These are phyloP conservation scores for Argyresthia goedartella DNA, from an alignment of 2,888 invertebrate genomes.

Conservation along the genomic window DNA sequence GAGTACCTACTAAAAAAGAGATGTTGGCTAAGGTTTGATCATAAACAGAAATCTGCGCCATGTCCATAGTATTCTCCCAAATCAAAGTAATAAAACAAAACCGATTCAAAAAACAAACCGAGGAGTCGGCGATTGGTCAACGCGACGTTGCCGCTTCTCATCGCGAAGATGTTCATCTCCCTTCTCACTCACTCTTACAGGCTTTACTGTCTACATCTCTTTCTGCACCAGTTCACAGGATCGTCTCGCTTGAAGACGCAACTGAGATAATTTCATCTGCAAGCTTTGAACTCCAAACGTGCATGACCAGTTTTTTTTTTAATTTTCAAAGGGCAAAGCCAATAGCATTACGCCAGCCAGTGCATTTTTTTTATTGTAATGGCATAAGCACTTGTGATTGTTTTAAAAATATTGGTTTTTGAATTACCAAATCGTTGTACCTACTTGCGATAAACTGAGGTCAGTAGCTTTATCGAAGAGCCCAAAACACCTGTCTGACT, in stretches of 20 bases:
- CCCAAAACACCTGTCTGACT: too few species aligned
- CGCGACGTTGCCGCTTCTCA: conserved; percentile 57
- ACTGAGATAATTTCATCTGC: conserved; percentile 62
- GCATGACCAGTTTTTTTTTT: conserved; percentile 39
- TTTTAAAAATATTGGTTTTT: too few species aligned
- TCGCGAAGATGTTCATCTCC: conserved; percentile 40
- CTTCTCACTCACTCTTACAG: conserved; percentile 24
- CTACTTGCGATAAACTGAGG: too few species aligned
- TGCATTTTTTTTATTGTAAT: too few species aligned
- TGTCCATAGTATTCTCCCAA: too few species aligned
- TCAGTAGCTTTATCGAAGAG: too few species aligned
- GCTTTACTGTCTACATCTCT: conserved; percentile 23
- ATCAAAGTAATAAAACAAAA: neutral
- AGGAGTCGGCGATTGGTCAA: conserved; percentile 55
- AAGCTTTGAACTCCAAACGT: conserved; percentile 52
- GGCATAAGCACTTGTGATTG: too few species aligned
- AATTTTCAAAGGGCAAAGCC: conserved; percentile 26
- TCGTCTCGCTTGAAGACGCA: conserved; percentile 66
- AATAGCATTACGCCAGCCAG: conserved; percentile 20
- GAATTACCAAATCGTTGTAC: too few species aligned
- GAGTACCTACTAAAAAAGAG: too few species aligned
- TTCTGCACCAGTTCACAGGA: conserved; percentile 52
- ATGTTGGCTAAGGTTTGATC: too few species aligned
- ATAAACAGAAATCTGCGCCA: too few species aligned
- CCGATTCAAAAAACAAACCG: conserved; percentile 2